A percentile compares a stretch with the other conserved stretches of the same genome.
Evolutionary conservation across 2,797 vertebrate species (phyloP).

Genomic region (Sebastes melanostomus): DNA sequence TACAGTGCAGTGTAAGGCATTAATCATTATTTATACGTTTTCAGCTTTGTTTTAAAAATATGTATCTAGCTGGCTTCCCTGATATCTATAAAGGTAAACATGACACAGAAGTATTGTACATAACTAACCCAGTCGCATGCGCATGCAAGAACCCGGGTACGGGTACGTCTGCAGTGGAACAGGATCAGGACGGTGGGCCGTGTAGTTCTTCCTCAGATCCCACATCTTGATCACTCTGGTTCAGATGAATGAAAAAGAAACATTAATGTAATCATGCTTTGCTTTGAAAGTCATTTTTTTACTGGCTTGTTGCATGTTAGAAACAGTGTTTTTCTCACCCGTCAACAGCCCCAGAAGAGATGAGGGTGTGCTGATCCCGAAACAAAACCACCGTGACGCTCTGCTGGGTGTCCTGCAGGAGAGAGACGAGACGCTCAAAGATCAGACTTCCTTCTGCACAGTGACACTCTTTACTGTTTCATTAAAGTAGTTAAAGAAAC

Average conservation of each 20-base stretch:
- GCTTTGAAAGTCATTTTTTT: too few species aligned
- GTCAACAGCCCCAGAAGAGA: constrained; percentile 97
- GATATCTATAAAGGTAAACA: not conserved
- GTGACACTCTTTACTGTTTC: not conserved
- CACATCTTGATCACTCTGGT: constrained; percentile 93
- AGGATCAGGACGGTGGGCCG: constrained; percentile 85
- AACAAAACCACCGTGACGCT: constrained; percentile 97
- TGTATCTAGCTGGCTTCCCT: too few species aligned
- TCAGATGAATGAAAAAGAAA: not conserved
- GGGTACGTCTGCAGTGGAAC: constrained; percentile 85
- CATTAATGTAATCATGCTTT: fast-evolving
- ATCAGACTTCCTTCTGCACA: not conserved
- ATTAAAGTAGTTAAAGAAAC: constrained; percentile 22
- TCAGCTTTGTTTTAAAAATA: too few species aligned
- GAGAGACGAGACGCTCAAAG: not conserved
- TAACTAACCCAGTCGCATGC: constrained; percentile 88
- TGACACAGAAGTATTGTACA: fast-evolving
- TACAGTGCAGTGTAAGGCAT: too few species aligned
- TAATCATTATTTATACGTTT: too few species aligned
- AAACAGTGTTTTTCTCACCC: constrained; percentile 82
- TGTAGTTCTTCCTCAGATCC: constrained; percentile 96
- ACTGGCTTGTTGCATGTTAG: not conserved
- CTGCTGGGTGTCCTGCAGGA: constrained; percentile 88
- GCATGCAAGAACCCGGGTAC: constrained; percentile 91
- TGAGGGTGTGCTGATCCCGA: constrained; percentile 90